Base-by-base conservation (phyloP, 1,140 invertebrate genomes). In the Sycophila sp. region DNA sequence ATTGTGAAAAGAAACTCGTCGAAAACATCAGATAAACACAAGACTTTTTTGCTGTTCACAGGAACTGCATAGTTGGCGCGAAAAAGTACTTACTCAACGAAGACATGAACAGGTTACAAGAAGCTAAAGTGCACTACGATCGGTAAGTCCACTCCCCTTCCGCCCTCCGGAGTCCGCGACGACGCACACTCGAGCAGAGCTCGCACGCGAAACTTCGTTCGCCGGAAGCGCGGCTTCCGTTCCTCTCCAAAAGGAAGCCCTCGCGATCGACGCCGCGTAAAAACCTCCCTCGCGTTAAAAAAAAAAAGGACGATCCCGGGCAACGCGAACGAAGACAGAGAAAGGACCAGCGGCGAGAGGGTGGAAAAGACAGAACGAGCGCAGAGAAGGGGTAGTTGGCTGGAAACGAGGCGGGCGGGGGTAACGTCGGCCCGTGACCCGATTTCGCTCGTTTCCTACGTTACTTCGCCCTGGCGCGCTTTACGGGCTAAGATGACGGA, bases 1-100 rank as follows among this genome's bases (percentile, higher is more conserved):
- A n/a, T n/a, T n/a, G n/a, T 19, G 5, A 36, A 55, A 55, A 55
- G 55, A 40, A 38, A 22, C 38, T 38, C 42, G 6, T 22, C 8
- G 17, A n/a, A 47, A 47, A 47, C 19, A 47, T 47, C 19, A 11
- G 1, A 45, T 19, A 45, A 45, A 17, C n/a, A 47, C 42, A 45
- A 30, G 28, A 34, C 15, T 71, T 6, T 19, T 55, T 42, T 68
- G 68, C 75, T 78, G 1, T 63, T 0, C 51, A 88, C 51, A 87
- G 81, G 26, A 80, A 88, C n/a, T 87, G 81, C 28, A 80, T 89
- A 3, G 79, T 86, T 0, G 91, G 89, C 0, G 87, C 86, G 0
- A 89, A 89, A 73, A 81, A 81, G 60, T 91, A 87, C 75, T 75
- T 92, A 4, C 53, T 92, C 15, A 85, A 90, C 0, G 90, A 91